Evolutionary conservation across 2,113 vertebrate genomes (phyloP).

Genomic region (Leptocoma aspasia): DNA sequence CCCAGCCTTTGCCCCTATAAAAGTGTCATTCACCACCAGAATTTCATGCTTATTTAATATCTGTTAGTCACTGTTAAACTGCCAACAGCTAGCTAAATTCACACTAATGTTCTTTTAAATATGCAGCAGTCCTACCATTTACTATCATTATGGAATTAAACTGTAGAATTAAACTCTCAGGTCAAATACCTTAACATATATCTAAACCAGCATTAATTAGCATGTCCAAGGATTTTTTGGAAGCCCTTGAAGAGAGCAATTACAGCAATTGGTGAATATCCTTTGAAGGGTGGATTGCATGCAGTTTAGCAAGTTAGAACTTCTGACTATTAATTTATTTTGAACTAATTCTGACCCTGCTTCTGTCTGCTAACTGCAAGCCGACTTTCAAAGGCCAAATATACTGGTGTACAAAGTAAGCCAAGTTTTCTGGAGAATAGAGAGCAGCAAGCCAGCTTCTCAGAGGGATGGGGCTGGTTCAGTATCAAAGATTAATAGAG

Average conservation of each 20-base stretch:
- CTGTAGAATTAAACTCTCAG: slow-evolving; percentile 48
- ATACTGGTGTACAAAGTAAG: background rate
- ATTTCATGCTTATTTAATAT: slow-evolving; percentile 62
- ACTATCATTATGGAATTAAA: slow-evolving; percentile 55
- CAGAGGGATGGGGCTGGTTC: background rate
- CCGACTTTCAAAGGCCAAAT: slow-evolving; percentile 33
- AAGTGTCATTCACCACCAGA: slow-evolving; percentile 53
- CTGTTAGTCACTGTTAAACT: slow-evolving; percentile 57
- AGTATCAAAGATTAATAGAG: background rate
- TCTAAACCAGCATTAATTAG: slow-evolving; percentile 59
- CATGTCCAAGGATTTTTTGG: slow-evolving; percentile 57
- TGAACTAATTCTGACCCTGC: slow-evolving; percentile 63
- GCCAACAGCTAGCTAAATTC: slow-evolving; percentile 56
- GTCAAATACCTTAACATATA: slow-evolving; percentile 58
- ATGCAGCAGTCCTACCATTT: slow-evolving; percentile 43
- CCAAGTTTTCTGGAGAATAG: slow-evolving; percentile 1
- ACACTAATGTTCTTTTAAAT: slow-evolving; percentile 50
- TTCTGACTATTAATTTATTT: slow-evolving; percentile 62
- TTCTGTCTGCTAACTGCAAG: slow-evolving; percentile 46
- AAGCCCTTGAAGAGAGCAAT: slow-evolving; percentile 59
- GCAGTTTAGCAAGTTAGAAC: slow-evolving; percentile 58
- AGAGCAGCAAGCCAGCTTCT: background rate
- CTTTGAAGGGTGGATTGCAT: slow-evolving; percentile 59
- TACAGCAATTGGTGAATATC: slow-evolving; percentile 53
- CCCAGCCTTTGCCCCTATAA: slow-evolving; percentile 13